Evolutionary conservation across 2,113 vertebrate species (phyloP).

Genomic region (Acanthochromis polyacanthus): DNA sequence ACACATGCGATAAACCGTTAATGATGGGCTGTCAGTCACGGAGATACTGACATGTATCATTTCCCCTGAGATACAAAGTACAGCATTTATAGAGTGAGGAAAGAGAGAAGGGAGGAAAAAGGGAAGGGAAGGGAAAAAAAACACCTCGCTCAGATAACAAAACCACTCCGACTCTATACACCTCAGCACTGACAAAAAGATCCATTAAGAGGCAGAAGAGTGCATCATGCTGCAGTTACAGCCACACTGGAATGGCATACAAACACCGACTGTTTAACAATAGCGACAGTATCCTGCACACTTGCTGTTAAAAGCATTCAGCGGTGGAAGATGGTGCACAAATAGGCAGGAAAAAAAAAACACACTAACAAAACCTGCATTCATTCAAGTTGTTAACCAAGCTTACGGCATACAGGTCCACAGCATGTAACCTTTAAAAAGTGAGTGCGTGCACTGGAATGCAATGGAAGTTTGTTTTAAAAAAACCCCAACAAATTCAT

Average conservation of each 20-base stretch:
- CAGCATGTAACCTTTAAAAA: conserved; percentile 35
- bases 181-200: conserved; percentile 48
- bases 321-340: conserved; percentile 2
- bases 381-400: conserved; percentile 8
- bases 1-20: conserved; percentile 38
- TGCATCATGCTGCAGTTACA: conserved; percentile 32
- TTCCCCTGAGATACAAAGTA: conserved; percentile 62
- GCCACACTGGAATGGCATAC: conserved; percentile 15
- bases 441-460: neutral
- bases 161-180: conserved; percentile 19
- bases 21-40: conserved; percentile 52
- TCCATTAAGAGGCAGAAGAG: conserved; percentile 57
- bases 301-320: conserved; percentile 25
- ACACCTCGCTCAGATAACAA: conserved; percentile 30
- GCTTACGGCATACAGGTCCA: neutral
- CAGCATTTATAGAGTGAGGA: conserved; percentile 24
- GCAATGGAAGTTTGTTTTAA: conserved; percentile 4
- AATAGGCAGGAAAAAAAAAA: neutral
- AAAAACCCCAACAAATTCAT: conserved; percentile 6
- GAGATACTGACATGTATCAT: conserved; percentile 65
- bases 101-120: neutral
- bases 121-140: conserved; percentile 9
- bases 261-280: conserved; percentile 38
- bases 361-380: conserved; percentile 5
- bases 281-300: neutral